Conservation (phyloP, 2,888 invertebrate genomes). For the Cheilosia urbana region DNA sequence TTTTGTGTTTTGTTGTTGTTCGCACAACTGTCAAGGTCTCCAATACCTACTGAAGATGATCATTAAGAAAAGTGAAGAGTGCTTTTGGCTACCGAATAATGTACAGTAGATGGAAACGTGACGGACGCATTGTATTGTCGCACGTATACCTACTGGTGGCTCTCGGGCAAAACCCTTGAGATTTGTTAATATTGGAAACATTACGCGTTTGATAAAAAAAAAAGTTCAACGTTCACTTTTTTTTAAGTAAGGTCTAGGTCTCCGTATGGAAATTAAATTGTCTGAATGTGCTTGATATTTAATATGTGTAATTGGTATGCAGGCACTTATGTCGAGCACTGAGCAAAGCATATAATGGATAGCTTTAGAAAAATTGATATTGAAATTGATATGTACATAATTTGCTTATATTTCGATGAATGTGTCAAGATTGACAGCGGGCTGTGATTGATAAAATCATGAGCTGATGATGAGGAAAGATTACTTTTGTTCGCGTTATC, state of each 20-base stretch:
- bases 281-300: conserved; percentile 26
- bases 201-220: conserved; percentile 22
- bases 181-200: conserved; percentile 30
- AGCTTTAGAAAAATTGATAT: neutral
- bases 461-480: conserved; percentile 4
- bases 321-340: conserved; percentile 11
- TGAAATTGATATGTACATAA: conserved; percentile 2
- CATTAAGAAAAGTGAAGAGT: conserved; percentile 35
- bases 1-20: conserved; percentile 3
- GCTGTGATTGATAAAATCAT: neutral
- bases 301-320: conserved; percentile 12
- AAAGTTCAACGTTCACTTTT: neutral
- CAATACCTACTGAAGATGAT: conserved; percentile 30
- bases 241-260: conserved; percentile 37
- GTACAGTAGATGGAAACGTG: conserved; percentile 31
- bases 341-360: neutral
- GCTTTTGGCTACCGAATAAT: conserved; percentile 41
- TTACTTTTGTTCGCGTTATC: neutral
- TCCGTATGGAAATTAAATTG: conserved; percentile 33
- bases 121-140: conserved; percentile 13
- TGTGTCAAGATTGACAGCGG: conserved; percentile 9
- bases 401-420: conserved; percentile 13
- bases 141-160: neutral
- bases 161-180: conserved; percentile 16
- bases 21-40: conserved; percentile 63